These are phyloP conservation scores for Aphodius sticticus DNA, from an alignment of 2,888 invertebrate genomes.

Conservation along the genomic window DNA sequence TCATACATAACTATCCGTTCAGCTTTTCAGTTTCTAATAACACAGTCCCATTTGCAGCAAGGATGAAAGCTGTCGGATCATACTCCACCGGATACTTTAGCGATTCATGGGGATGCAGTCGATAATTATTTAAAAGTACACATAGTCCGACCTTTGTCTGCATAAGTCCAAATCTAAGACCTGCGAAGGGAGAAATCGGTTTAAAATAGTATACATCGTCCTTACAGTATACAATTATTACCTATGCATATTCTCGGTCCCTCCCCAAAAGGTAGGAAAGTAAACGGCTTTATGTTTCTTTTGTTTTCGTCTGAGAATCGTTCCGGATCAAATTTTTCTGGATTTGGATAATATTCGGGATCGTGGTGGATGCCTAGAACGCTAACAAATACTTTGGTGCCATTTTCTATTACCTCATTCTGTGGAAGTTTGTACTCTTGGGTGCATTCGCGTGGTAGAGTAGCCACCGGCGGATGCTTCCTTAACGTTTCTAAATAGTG, in stretches of 20 bases:
- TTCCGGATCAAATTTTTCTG: slow-evolving; percentile 30
- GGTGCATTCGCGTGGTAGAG: slow-evolving; percentile 20
- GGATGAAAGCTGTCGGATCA: neutral
- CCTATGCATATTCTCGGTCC: slow-evolving; percentile 29
- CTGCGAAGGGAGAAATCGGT: neutral
- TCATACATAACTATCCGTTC: too few species aligned
- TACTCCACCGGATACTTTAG: neutral
- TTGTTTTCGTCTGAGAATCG: slow-evolving; percentile 31
- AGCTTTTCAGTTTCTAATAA: neutral
- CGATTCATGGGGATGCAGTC: neutral
- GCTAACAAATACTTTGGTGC: slow-evolving; percentile 23
- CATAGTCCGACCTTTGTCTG: slow-evolving; percentile 28
- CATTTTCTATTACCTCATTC: slow-evolving; percentile 7
- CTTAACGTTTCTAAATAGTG: slow-evolving; percentile 26
- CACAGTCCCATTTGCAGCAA: neutral
- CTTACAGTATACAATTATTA: neutral
- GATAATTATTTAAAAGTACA: neutral
- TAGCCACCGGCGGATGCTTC: slow-evolving; percentile 30
- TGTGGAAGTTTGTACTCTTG: slow-evolving; percentile 27
- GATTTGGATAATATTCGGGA: slow-evolving; percentile 29
- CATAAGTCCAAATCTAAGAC: slow-evolving; percentile 31
- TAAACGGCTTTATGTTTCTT: slow-evolving; percentile 20
- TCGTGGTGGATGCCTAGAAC: slow-evolving; percentile 28
- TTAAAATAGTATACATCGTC: neutral
- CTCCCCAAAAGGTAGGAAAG: slow-evolving; percentile 27